phyloP scores from a whole-genome alignment of 1,140 invertebrate genomes.

The Tetramorium alpestre region DNA sequence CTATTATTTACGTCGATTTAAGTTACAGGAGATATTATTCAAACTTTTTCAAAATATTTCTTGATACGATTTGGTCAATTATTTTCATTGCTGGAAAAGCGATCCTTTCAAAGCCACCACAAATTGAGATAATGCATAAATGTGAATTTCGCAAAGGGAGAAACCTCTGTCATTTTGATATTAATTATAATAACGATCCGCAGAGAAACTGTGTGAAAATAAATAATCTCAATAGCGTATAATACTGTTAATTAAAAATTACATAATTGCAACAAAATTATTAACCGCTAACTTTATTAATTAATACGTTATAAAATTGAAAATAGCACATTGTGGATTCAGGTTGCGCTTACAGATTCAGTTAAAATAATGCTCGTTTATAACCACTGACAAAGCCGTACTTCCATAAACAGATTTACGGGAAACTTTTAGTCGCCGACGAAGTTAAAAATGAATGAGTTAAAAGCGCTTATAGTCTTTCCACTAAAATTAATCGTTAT shows the following conservation, averaged over 20 bases:
- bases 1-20: background rate
- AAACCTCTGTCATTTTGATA: background rate
- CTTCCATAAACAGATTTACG: conserved; percentile 19
- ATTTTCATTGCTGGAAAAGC: background rate
- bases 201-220: conserved; percentile 13
- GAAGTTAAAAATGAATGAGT: background rate
- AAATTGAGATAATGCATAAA: conserved; percentile 19
- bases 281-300: conserved; percentile 47
- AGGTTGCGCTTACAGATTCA: background rate
- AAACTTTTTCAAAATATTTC: background rate
- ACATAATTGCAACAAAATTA: background rate
- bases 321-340: background rate
- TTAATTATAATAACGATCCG: conserved; percentile 31
- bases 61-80: background rate
- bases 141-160: background rate
- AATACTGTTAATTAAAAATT: conserved; percentile 44
- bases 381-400: background rate
- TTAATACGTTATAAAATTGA: conserved; percentile 37
- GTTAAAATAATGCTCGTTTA: conserved; percentile 17
- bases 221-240: background rate
- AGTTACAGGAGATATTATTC: background rate
- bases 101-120: background rate
- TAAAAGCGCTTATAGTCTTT: conserved; percentile 14
- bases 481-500: conserved; percentile 22
- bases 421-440: conserved; percentile 8